A percentile compares a stretch with the other conserved stretches of the same genome.
Evolutionary conservation across 1,140 invertebrate genomes (phyloP).

Genomic region (Pararge aegeria): DNA sequence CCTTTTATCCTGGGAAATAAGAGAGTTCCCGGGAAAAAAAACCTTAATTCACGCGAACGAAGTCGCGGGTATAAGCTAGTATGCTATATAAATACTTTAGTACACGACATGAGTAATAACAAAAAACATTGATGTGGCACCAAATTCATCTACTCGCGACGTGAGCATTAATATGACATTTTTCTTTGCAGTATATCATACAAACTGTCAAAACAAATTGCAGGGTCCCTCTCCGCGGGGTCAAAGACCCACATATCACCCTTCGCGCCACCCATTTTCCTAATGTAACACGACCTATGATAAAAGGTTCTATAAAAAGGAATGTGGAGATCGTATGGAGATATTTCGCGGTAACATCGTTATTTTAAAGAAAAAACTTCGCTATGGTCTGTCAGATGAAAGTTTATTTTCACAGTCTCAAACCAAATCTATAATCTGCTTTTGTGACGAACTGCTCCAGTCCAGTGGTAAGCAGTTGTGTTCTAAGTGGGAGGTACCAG

Average conservation of each 20-base stretch:
- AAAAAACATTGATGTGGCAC: not conserved
- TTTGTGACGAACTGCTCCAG: too few relatives aligned
- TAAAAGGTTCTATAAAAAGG: constrained; percentile 34
- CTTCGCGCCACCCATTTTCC: constrained; percentile 45
- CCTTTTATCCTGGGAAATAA: too few relatives aligned
- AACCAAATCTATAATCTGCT: too few relatives aligned
- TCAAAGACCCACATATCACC: constrained; percentile 53
- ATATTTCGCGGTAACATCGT: constrained; percentile 19
- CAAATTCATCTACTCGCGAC: not conserved
- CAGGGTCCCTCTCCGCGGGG: constrained; percentile 40
- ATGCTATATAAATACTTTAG: too few relatives aligned
- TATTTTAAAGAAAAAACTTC: constrained; percentile 12
- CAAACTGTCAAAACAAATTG: constrained; percentile 51
- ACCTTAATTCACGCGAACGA: too few relatives aligned
- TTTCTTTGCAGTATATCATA: constrained; percentile 33
- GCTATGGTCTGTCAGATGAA: not conserved
- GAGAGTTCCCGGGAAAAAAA: too few relatives aligned
- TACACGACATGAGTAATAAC: too few relatives aligned
- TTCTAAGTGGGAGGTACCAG: too few relatives aligned
- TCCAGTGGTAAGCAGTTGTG: too few relatives aligned
- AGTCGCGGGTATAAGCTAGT: too few relatives aligned
- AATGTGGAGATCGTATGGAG: constrained; percentile 25
- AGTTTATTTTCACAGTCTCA: not conserved
- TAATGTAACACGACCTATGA: constrained; percentile 49
- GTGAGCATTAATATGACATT: constrained; percentile 36